Evolutionary conservation across 2,113 vertebrate genomes (phyloP).

Genomic region (Odocoileus virginianus): DNA sequence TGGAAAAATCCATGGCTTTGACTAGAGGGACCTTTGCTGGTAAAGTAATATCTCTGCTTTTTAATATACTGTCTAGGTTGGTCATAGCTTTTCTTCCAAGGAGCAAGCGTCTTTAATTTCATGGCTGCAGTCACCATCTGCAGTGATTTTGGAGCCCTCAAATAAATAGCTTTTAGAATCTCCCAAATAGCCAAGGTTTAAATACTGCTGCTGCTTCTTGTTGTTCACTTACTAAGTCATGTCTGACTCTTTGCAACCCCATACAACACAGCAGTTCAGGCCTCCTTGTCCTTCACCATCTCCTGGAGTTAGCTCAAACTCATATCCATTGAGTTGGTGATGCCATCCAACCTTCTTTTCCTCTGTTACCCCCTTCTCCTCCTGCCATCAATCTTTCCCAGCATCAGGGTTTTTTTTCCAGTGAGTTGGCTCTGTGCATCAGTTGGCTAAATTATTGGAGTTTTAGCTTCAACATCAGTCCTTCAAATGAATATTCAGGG

Average conservation of each 20-base stretch:
- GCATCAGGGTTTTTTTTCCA: background rate
- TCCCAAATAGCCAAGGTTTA: background rate
- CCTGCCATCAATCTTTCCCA: background rate
- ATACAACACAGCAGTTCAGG: background rate
- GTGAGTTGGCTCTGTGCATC: background rate
- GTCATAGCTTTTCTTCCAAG: background rate
- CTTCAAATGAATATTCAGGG: background rate
- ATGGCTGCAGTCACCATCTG: background rate
- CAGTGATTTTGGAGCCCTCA: background rate
- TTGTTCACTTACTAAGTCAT: background rate
- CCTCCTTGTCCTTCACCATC: background rate
- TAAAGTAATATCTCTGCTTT: background rate
- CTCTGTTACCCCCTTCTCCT: background rate
- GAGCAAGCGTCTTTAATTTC: background rate
- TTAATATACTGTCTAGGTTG: background rate
- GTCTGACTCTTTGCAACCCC: background rate
- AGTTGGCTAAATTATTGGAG: background rate
- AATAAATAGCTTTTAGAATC: background rate
- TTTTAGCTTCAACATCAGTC: background rate
- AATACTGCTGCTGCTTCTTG: background rate
- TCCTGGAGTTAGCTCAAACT: background rate
- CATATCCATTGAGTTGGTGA: background rate
- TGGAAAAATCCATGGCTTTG: background rate
- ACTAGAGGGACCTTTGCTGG: background rate
- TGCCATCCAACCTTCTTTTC: background rate